Percentiles rank a stretch among this genome's conserved stretches.
phyloP scores from a whole-genome alignment of 2,797 vertebrate genomes.

The Ataeniobius toweri region DNA sequence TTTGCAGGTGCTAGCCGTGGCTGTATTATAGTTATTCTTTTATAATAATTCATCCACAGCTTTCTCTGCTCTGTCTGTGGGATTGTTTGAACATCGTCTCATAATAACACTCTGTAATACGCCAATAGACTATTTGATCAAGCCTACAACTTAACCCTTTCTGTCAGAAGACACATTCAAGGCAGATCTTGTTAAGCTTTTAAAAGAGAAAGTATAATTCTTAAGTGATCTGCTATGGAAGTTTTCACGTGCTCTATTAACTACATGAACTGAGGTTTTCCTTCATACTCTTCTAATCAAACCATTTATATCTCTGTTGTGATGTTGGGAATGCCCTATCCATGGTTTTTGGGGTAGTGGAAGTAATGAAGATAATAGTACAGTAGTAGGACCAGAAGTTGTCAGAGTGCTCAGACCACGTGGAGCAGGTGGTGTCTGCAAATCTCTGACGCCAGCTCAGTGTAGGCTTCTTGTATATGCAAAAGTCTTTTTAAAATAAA shows the following conservation, averaged over 20 bases:
- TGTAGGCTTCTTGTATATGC: not conserved
- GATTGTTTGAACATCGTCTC: slow-evolving; percentile 9
- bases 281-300: slow-evolving; percentile 30
- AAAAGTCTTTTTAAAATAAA: not conserved
- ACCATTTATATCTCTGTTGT: slow-evolving; percentile 53
- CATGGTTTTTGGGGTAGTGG: slow-evolving; percentile 35
- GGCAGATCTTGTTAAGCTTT: not conserved
- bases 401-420: slow-evolving; percentile 48
- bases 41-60: slow-evolving; percentile 26
- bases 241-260: not conserved
- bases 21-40: slow-evolving; percentile 31
- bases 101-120: not conserved
- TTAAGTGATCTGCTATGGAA: not conserved
- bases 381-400: slow-evolving; percentile 35
- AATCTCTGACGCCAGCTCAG: slow-evolving; percentile 13
- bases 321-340: slow-evolving; percentile 49
- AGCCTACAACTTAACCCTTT: not conserved
- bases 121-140: not conserved
- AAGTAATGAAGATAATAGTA: slow-evolving; percentile 35
- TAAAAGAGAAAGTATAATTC: slow-evolving; percentile 4
- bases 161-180: not conserved
- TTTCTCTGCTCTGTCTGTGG: not conserved
- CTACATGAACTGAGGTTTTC: slow-evolving; percentile 2
- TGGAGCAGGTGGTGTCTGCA: slow-evolving; percentile 36
- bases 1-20: slow-evolving; percentile 77